Evolutionary conservation across 1,140 invertebrate species (phyloP), one percentile per base, ranked within the genome.

Genomic region (Laodelphax striatellus): DNA sequence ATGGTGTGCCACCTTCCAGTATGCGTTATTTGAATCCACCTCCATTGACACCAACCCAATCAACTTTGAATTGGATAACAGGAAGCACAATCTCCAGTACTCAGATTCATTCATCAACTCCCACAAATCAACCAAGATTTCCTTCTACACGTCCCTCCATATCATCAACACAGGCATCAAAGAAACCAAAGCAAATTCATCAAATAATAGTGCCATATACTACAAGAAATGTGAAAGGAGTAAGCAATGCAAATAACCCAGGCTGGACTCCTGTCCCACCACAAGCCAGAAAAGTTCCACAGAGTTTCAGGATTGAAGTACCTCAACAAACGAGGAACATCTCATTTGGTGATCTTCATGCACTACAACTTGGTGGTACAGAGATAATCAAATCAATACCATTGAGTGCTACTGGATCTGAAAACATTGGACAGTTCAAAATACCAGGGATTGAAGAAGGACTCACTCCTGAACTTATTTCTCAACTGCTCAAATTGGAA

Each of bases 201-300:
- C 86, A 88, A 73, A 84, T 88, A 58, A 85, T 90, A 34, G 84
- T 90, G 61, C 87, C 87, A 0, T 89, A 88, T 64, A 85, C 82
- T 1, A 80, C 77, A 11, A 81, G 82, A 59, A 77, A 60, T 14
- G 31, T 34, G 19, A 21, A 53, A 52, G 34, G 34, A 38, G 16
- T 21, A 73, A 79, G 55, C 79, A 78, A 19, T 81, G 80, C 59
- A 70, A 73, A 66, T 66, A 63, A 58, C 65, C 62, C 62, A 72
- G 62, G 61, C 63, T 72, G 28, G 62, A 14, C 34, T 58, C 17
- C 62, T 41, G 52, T 62, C 61, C 54, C 65, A 44, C 63, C 66
- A 62, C 73, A 75, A 62, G 71, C 68, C 31, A 72, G 76, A 61
- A 80, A 80, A 70, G 71, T 77, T 11, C 74, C 78, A 6, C 34